phyloP scores from a whole-genome alignment of 2,797 vertebrate genomes.

The Acanthurus lineatus region DNA sequence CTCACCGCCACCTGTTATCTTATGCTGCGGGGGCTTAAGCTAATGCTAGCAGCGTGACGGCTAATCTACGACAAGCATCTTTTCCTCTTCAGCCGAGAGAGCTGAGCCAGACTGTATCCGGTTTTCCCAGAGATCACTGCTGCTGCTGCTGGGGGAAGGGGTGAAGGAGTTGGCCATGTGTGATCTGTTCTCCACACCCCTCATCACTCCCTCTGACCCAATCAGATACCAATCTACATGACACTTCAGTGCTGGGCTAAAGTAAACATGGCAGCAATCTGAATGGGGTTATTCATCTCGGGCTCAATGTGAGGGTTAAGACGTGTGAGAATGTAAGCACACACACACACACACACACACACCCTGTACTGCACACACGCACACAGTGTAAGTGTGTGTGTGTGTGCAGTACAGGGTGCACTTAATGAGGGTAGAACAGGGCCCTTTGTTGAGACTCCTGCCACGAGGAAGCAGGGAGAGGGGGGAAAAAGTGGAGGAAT shows the following conservation, averaged over 20 bases:
- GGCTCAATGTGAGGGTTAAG: conserved; percentile 61
- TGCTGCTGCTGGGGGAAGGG: conserved; percentile 27
- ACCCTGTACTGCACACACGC: conserved; percentile 11
- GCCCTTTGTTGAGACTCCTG: conserved; percentile 74
- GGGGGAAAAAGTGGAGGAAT: conserved; percentile 64
- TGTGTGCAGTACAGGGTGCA: conserved; percentile 49
- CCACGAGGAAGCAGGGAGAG: conserved; percentile 49
- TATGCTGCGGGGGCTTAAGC: conserved; percentile 70
- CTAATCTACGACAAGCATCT: conserved; percentile 80
- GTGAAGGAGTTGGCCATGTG: conserved; percentile 48
- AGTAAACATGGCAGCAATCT: conserved; percentile 72
- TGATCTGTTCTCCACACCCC: conserved; percentile 55
- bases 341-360: conserved; percentile 13
- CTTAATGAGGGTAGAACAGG: conserved; percentile 79
- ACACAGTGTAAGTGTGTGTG: background rate
- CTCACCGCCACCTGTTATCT: conserved; percentile 79
- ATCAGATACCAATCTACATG: conserved; percentile 70
- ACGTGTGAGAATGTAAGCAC: conserved; percentile 62
- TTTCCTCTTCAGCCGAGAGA: conserved; percentile 65
- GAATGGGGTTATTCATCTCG: conserved; percentile 63
- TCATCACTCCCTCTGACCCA: conserved; percentile 54
- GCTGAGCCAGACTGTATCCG: conserved; percentile 63
- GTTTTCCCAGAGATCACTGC: conserved; percentile 66
- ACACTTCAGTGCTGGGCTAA: conserved; percentile 60
- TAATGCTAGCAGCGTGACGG: conserved; percentile 78